A percentile compares a stretch with the other conserved stretches of the same genome.
Evolutionary conservation across 2,797 vertebrate genomes (phyloP).

Genomic region (Gymnoscopelus microlampas): DNA sequence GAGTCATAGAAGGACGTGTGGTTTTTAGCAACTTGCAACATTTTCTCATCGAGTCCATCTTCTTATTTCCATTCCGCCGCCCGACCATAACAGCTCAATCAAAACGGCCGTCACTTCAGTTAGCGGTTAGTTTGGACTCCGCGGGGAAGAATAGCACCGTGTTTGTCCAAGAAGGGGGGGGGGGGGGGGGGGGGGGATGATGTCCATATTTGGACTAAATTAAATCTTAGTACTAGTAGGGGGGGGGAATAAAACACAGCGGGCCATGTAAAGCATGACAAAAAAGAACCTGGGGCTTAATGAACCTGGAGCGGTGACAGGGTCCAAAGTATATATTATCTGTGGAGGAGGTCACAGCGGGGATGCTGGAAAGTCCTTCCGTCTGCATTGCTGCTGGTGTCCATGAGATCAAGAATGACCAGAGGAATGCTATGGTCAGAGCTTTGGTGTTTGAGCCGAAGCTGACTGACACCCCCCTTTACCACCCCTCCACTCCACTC

Average conservation of each 20-base stretch:
- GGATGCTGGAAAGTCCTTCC: slow-evolving; percentile 63
- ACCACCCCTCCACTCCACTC: slow-evolving; percentile 37
- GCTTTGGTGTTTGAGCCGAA: slow-evolving; percentile 62
- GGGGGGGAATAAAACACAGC: slow-evolving; percentile 52
- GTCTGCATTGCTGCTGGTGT: slow-evolving; percentile 71
- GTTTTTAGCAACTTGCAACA: slow-evolving; percentile 9
- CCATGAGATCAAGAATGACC: slow-evolving; percentile 73
- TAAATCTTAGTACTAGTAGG: slow-evolving; percentile 50
- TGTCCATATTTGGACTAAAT: slow-evolving; percentile 76
- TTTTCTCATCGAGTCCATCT: slow-evolving; percentile 5
- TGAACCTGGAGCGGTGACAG: slow-evolving; percentile 73
- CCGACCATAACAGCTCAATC: slow-evolving; percentile 54
- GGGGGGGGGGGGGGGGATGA: slow-evolving; percentile 66
- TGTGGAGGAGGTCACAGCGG: slow-evolving; percentile 76
- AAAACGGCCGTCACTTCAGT: slow-evolving; percentile 60
- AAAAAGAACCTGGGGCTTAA: slow-evolving; percentile 60
- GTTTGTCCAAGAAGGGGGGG: slow-evolving; percentile 68
- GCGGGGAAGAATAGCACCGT: slow-evolving; percentile 60
- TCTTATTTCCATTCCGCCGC: slow-evolving; percentile 52
- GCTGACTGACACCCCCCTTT: slow-evolving; percentile 57
- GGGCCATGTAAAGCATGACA: slow-evolving; percentile 76
- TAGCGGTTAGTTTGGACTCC: slow-evolving; percentile 61
- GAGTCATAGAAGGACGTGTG: too few species aligned
- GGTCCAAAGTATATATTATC: slow-evolving; percentile 84
- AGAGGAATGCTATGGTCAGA: slow-evolving; percentile 79